Conservation (phyloP, 2,888 invertebrate species). For the Teleogryllus oceanicus region DNA sequence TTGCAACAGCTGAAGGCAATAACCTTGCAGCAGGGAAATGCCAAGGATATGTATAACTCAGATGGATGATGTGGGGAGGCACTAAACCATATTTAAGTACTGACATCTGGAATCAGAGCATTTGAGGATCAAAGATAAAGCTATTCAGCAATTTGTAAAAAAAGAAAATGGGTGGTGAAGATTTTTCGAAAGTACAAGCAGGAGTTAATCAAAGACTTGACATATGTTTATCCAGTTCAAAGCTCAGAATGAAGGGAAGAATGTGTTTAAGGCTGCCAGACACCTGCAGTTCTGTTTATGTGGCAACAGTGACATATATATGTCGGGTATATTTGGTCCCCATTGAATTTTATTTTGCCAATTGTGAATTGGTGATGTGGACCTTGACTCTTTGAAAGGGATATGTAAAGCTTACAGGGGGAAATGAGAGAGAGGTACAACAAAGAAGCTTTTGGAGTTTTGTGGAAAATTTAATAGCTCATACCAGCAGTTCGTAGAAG, state of each 20-base stretch:
- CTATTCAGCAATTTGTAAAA: constrained; percentile 72
- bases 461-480: constrained; percentile 62
- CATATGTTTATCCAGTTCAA: constrained; percentile 76
- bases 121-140: constrained; percentile 70
- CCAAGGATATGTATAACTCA: constrained; percentile 85
- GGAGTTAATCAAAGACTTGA: constrained; percentile 72
- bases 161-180: constrained; percentile 97
- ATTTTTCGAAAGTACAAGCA: constrained; percentile 86
- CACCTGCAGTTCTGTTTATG: constrained; percentile 91
- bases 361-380: constrained; percentile 72
- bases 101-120: constrained; percentile 82
- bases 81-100: constrained; percentile 89
- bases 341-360: constrained; percentile 79
- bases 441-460: constrained; percentile 75
- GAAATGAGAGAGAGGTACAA: constrained; percentile 81
- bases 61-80: constrained; percentile 97
- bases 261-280: constrained; percentile 97
- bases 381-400: constrained; percentile 78
- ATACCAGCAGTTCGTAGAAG: constrained; percentile 76
- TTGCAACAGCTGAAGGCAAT: constrained; percentile 98
- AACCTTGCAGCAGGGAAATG: constrained; percentile 93
- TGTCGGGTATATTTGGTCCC: constrained; percentile 83
- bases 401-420: constrained; percentile 92
- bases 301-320: constrained; percentile 85
- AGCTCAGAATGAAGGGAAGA: constrained; percentile 96